Evolutionary conservation across 1,140 invertebrate species (phyloP).

Genomic region (Leptinotarsa undecemlineata): DNA sequence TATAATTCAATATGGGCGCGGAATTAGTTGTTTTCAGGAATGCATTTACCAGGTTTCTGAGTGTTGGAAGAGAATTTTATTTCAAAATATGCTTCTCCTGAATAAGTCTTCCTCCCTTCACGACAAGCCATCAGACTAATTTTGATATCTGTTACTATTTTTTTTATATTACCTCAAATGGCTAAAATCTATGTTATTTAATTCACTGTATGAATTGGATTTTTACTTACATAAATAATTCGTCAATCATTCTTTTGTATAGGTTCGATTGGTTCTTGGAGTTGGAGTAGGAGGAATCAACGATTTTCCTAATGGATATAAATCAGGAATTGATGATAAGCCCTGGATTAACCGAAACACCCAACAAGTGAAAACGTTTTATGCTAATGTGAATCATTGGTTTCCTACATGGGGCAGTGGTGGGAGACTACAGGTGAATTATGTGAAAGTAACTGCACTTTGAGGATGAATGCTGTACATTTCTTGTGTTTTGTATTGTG

Average conservation of each 20-base stretch:
- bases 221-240: conserved; percentile 15
- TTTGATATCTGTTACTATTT: too few relatives aligned
- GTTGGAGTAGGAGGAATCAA: conserved; percentile 44
- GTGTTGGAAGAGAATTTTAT: too few relatives aligned
- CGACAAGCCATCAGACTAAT: too few relatives aligned
- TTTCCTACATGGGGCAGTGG: conserved; percentile 40
- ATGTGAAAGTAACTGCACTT: conserved; percentile 41
- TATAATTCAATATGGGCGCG: too few relatives aligned
- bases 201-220: too few relatives aligned
- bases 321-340: conserved; percentile 34
- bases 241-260: conserved; percentile 15
- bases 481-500: too few relatives aligned
- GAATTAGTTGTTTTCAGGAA: too few relatives aligned
- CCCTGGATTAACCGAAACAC: conserved; percentile 42
- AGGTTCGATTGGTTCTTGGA: conserved; percentile 42
- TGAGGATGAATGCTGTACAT: conserved; percentile 9
- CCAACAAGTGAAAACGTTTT: conserved; percentile 38
- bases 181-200: too few relatives aligned
- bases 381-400: conserved; percentile 34
- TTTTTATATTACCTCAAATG: too few relatives aligned
- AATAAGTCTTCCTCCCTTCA: too few relatives aligned
- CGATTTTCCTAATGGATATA: conserved; percentile 44
- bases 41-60: too few relatives aligned
- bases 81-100: too few relatives aligned
- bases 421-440: conserved; percentile 40